Base-by-base conservation (phyloP, 2,113 vertebrate species). In the Aphelocoma coerulescens region DNA sequence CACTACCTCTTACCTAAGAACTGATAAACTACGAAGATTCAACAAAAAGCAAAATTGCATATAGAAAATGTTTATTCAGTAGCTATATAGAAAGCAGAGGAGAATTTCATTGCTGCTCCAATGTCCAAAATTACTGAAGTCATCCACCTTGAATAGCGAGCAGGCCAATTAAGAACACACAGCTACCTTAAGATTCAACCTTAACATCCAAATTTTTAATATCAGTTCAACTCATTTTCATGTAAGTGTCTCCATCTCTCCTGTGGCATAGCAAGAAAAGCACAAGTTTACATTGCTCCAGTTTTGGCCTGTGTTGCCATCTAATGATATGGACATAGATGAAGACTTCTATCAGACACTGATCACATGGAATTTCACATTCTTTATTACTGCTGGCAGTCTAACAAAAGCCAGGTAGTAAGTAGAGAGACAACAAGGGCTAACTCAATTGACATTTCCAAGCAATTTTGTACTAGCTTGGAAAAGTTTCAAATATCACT, bases 91-190 rank as follows among this genome's bases (percentile, higher is more conserved):
- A 91, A 77, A 54, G 23, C 37, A 87, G 13, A 72, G 14, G 48
- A 91, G 8, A 65, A 76, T 39, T 85, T 46, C 1, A 41, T 7
- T 49, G 32, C 21, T 19, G 11, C 18, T 81, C 33, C n/a, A 28
- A 22, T 1, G 6, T 21, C 52, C 41, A 71, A 20, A 86, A 65
- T 2, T 41, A 19, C 27, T 43, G 10, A 79, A 85, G 32, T 68
- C 8, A 69, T 15, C 66, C 46, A 52, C 33, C 65, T 43, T 63
- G 21, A n/a, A 43, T 5, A 74, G n/a, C 0, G 0, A 80, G 39
- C 46, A 73, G 43, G 23, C 5, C n/a, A 66, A 67, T 12, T 75
- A 75, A 59, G 35, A 85, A 7, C 0, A 0, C 10, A n/a, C 9
- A 16, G 30, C 18, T 52, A 39, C 6, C 22, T 43, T 67, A 46